Base-by-base conservation (phyloP, 2,888 invertebrate genomes). In the Tinea semifulvella region DNA sequence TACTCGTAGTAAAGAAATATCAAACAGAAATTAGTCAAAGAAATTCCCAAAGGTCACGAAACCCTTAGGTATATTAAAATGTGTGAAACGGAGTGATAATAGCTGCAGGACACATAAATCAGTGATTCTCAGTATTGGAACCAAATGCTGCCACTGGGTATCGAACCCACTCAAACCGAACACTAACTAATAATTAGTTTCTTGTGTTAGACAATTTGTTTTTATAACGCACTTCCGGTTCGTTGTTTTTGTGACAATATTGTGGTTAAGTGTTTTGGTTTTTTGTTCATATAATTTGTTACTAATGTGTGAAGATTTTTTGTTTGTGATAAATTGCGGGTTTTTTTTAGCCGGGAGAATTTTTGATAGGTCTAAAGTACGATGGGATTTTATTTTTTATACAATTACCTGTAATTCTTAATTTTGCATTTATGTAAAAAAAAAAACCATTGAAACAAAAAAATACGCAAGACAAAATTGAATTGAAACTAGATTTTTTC, bases 181-280 rank as follows among this genome's bases (percentile, higher is more conserved):
- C 22, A 40, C 22, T 22, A 22, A 40, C 40, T 40, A 62, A 63
- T 76, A 77, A 80, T 79, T 74, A 75, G 76, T 71, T 74, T 75
- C 62, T 68, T 61, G 62, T 74, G 76, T 73, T 70, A 67, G 59
- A 65, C 57, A 71, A 77, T 80, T 75, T 70, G 72, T 74, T 65
- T 64, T 68, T 68, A 22, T 40, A 40, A 70, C 69, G 66, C 58
- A 63, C 65, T 65, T 63, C 61, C 58, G 53, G 51, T 53, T 22
- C 35, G 26, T 6, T 11, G 2, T 2, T 31, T 31, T 31, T 31
- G n/a, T 31, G n/a, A 31, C 31, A 2, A 31, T 2, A 31, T 31
- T 14, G 6, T 11, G 11, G 22, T 8, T 22, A 22, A 22, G 22
- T 22, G 13, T 7, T 31, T 31, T n/a, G n/a, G n/a, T 31, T 31